Base-by-base conservation (phyloP, 1,140 invertebrate species). In the Brachionus asplanchnoidis region DNA sequence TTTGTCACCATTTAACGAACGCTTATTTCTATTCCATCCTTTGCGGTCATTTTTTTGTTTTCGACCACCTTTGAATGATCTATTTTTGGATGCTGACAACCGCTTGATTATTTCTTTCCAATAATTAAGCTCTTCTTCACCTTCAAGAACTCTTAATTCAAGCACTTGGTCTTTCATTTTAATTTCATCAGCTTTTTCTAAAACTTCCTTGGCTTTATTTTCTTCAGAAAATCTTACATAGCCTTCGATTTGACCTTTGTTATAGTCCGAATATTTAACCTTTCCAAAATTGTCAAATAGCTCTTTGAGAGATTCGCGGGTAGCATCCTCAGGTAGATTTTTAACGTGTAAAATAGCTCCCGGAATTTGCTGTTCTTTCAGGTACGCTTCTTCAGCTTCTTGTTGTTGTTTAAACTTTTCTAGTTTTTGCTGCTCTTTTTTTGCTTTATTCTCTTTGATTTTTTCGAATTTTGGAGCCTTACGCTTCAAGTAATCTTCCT, bases 271-370 rank as follows among this genome's bases (percentile, higher is more conserved):
- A 32, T 66, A 84, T 28, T 66, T 53, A 0, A 75, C 68, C 36
- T 32, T 23, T n/a, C 46, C 44, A 75, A 12, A 36, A 42, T 46
- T 56, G 40, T 84, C 68, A 66, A 84, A 84, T 7, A 75, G 6
- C 20, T 75, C 84, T 84, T 84, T 84, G 12, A 84, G n/a, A 23
- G 26, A 60, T 66, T 84, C 84, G n/a, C 84, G 66, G n/a, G 28
- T 56, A 2, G 66, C 68, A 14, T 75, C 68, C 1, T 3, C 7
- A 44, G 28, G 12, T 3, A 75, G 14, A 65, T 50, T 50, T 53
- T 50, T 66, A 14, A 84, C 12, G 28, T 84, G 84, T n/a, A 84
- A 32, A 40, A 84, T 23, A 36, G 84, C 66, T 26, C 70, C 66
- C 3, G n/a, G 14, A 23, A 84, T 14, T 26, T 42, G 20, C 40